These are phyloP conservation scores for Gisinianus flammeolus DNA, from an alignment of 2,888 invertebrate species.

Conservation along the genomic window DNA sequence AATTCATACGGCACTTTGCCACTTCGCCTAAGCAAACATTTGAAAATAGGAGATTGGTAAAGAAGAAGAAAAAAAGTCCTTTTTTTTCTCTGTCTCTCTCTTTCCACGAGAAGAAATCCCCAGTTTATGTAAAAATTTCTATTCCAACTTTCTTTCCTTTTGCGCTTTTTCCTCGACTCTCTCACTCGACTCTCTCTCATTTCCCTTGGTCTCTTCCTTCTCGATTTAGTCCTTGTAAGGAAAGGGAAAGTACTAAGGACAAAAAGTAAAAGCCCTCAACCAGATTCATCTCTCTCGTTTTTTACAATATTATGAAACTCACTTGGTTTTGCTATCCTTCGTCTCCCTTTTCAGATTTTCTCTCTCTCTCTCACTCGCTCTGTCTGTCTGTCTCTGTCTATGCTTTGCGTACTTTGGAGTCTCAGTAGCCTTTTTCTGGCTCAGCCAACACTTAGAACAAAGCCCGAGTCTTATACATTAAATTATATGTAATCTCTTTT, in stretches of 20 bases:
- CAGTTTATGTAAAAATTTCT: neutral
- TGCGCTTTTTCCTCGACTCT: neutral
- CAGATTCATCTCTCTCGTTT: too few species aligned
- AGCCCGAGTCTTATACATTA: slow-evolving; percentile 8
- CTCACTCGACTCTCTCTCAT: neutral
- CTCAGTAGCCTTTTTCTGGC: slow-evolving; percentile 12
- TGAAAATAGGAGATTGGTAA: slow-evolving; percentile 10
- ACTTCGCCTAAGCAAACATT: slow-evolving; percentile 45
- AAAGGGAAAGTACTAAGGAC: neutral
- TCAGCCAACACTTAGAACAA: slow-evolving; percentile 9
- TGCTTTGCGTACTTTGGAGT: too few species aligned
- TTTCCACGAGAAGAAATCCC: neutral
- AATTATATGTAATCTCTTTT: slow-evolving; percentile 8
- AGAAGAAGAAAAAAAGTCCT: neutral
- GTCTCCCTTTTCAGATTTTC: too few species aligned
- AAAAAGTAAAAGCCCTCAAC: too few species aligned
- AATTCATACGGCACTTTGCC: slow-evolving; percentile 47
- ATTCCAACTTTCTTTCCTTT: neutral
- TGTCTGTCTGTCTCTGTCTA: too few species aligned
- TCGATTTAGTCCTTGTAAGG: neutral
- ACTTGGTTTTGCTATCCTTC: too few species aligned
- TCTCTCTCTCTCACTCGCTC: too few species aligned
- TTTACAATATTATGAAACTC: too few species aligned
- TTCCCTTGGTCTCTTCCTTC: neutral
- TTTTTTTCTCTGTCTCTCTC: neutral